Evolutionary conservation across 2,888 invertebrate species (phyloP).

Genomic region (Drosophila nigricruria): DNA sequence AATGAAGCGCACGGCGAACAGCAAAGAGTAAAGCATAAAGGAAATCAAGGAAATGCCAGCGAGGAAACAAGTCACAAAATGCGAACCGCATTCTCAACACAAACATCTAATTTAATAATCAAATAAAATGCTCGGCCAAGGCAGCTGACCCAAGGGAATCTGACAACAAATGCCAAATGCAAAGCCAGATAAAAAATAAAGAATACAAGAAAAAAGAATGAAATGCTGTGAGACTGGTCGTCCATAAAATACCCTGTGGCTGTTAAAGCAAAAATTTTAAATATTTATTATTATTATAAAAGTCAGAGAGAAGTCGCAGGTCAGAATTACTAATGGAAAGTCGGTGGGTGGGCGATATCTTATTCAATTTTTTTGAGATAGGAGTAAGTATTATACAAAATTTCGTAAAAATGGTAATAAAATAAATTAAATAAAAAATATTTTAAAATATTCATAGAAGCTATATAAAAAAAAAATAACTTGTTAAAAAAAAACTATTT

Average conservation of each 20-base stretch:
- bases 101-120: slow-evolving; percentile 76
- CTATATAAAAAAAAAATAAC: too few species aligned
- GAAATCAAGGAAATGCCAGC: neutral
- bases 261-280: neutral
- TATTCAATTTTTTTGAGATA: too few species aligned
- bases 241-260: neutral
- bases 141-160: slow-evolving; percentile 55
- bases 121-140: slow-evolving; percentile 72
- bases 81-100: slow-evolving; percentile 25
- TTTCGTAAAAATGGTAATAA: too few species aligned
- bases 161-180: slow-evolving; percentile 24
- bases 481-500: too few species aligned
- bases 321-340: too few species aligned
- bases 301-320: too few species aligned
- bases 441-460: too few species aligned
- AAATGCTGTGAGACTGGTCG: neutral
- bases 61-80: neutral
- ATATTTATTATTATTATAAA: too few species aligned
- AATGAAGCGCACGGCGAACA: slow-evolving; percentile 51
- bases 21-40: slow-evolving; percentile 7
- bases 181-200: slow-evolving; percentile 53
- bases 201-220: slow-evolving; percentile 10
- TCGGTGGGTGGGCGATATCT: too few species aligned
- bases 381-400: too few species aligned
- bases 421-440: too few species aligned